Base-by-base conservation (phyloP, 2,888 invertebrate genomes). In the Calameuta filiformis region DNA sequence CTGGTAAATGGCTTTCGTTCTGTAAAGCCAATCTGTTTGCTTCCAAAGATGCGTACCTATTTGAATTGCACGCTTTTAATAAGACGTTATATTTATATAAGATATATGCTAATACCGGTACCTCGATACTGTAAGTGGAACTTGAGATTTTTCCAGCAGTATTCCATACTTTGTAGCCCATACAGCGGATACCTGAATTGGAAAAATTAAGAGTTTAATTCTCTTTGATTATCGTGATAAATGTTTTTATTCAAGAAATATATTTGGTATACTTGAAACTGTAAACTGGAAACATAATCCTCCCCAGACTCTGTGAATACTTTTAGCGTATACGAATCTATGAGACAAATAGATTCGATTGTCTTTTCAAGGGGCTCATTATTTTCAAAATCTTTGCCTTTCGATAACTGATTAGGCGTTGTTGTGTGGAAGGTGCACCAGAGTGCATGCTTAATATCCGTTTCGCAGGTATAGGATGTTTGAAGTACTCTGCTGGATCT, bases 91-190 rank as follows among this genome's bases (percentile, higher is more conserved):
- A 23, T 69, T 69, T 35, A 3, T 71, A 37, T 68, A 40, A 73
- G 12, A 56, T 23, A 56, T 56, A 2, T 40, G 40, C 40, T 40
- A 56, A 56, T 56, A 9, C 23, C 56, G 1, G 23, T 85, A 88
- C 85, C 87, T 88, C 11, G 86, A 83, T 56, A 84, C 84, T 11
- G 82, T 73, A 31, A 78, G 15, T n/a, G 87, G 84, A 4, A 85
- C 86, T 82, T 89, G 87, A 68, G 88, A 87, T 82, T 96, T 96
- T 91, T 98, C 98, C 82, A 98, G 92, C 73, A 98, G 91, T 56
- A 98, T 93, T 4, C 98, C 98, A 92, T 95, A 97, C 87, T 95
- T 95, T 85, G 96, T 97, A 0, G 95, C 93, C 97, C 98, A 98
- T 0, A 97, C 94, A 86, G 95, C 95, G 75, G 95, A 95, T 1